Evolutionary conservation across 2,113 vertebrate species (phyloP).

Genomic region (Dicentrarchus labrax): DNA sequence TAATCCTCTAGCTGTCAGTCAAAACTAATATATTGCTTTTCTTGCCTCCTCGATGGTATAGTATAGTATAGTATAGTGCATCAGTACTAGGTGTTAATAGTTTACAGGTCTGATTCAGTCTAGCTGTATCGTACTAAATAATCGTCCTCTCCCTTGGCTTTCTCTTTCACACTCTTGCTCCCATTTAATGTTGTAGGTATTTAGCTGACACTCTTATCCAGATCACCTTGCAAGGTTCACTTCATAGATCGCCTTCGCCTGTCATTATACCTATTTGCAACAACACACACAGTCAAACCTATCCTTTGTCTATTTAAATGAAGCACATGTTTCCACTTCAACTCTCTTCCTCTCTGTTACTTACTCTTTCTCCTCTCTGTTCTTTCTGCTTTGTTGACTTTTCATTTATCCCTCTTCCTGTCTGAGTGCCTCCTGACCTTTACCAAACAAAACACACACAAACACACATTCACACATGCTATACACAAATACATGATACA

Average conservation of each 20-base stretch:
- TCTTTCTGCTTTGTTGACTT: conserved; percentile 74
- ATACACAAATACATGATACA: conserved; percentile 42
- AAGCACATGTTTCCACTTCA: conserved; percentile 24
- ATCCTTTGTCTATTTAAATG: conserved; percentile 17
- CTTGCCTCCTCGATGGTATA: background rate
- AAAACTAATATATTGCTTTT: background rate
- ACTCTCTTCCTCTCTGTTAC: conserved; percentile 23
- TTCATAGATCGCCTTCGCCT: background rate
- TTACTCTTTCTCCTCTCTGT: conserved; percentile 30
- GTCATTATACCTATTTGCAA: background rate
- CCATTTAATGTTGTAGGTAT: background rate
- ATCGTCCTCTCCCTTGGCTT: background rate
- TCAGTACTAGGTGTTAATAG: background rate
- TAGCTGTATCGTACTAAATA: background rate
- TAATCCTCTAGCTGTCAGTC: background rate
- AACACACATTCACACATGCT: conserved; percentile 26
- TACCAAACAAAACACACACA: conserved; percentile 62
- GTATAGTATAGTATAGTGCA: background rate
- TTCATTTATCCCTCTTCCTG: conserved; percentile 78
- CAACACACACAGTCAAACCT: background rate
- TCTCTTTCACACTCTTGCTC: background rate
- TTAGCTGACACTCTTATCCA: background rate
- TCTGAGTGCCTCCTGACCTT: conserved; percentile 80
- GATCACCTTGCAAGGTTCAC: background rate
- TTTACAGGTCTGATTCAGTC: background rate